Evolutionary conservation across 2,888 invertebrate genomes (phyloP).

Genomic region (Hanleya hanleyi): DNA sequence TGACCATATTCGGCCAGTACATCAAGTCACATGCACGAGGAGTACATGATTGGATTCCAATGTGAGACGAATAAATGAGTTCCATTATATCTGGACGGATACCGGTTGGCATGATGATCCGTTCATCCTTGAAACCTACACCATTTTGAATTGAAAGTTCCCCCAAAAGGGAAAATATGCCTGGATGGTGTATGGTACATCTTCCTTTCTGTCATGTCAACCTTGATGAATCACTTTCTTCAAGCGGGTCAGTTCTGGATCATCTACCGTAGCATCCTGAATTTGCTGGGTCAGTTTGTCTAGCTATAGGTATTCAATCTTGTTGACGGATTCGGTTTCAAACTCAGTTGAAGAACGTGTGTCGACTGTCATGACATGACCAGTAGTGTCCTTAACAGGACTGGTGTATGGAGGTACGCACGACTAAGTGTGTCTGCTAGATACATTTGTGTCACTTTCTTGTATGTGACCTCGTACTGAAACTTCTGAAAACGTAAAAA

Average conservation of each 20-base stretch:
- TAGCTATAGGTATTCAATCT: background rate
- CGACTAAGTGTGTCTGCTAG: conserved; percentile 26
- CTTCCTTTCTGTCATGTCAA: conserved; percentile 1
- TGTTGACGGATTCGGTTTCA: background rate
- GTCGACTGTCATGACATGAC: background rate
- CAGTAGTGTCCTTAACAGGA: background rate
- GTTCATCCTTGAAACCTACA: background rate
- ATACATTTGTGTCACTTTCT: conserved; percentile 29
- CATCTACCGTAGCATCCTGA: background rate
- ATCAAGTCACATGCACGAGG: background rate
- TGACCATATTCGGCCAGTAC: background rate
- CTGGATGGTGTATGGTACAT: background rate
- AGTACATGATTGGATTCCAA: background rate
- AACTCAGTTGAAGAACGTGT: background rate
- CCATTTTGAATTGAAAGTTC: background rate
- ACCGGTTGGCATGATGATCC: background rate
- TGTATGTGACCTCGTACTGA: conserved; percentile 21
- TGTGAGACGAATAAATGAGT: background rate
- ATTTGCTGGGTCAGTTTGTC: background rate
- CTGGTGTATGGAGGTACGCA: background rate
- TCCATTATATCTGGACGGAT: background rate
- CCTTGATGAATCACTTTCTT: conserved; percentile 1
- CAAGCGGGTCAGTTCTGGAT: background rate
- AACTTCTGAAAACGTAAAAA: conserved; percentile 30
- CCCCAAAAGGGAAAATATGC: too few relatives aligned